These are phyloP conservation scores for Gadus macrocephalus DNA, from an alignment of 2,113 vertebrate species.

Conservation along the genomic window DNA sequence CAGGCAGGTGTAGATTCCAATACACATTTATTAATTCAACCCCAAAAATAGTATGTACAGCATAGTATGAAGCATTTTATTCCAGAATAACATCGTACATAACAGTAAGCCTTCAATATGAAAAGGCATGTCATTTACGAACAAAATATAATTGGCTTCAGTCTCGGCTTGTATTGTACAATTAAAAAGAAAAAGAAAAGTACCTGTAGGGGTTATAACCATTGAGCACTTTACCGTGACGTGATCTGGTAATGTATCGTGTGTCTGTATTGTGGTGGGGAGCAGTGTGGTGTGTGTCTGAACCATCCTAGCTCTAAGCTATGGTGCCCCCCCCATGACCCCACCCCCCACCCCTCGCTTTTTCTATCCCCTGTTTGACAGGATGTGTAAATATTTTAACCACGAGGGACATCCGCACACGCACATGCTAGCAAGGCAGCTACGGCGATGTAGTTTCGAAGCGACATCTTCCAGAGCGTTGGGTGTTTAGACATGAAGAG, in stretches of 20 bases:
- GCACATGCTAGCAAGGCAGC: not conserved
- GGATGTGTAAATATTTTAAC: conserved; percentile 4
- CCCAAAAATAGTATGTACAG: conserved; percentile 35
- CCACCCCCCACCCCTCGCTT: not conserved
- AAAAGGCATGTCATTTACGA: conserved; percentile 13
- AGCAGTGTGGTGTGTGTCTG: not conserved
- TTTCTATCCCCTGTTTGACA: not conserved
- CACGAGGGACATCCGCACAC: not conserved
- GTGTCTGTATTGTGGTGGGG: too few relatives aligned
- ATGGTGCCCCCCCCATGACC: too few relatives aligned
- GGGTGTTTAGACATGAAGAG: not conserved
- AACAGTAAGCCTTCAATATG: conserved; percentile 1
- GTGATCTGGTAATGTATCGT: not conserved
- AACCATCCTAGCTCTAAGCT: not conserved
- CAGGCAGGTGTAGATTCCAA: conserved; percentile 20
- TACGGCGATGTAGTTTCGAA: not conserved
- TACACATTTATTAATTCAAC: conserved; percentile 40
- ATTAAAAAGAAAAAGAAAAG: not conserved
- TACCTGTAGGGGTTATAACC: not conserved
- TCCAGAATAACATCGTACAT: not conserved
- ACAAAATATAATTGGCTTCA: conserved; percentile 10
- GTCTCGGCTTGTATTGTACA: conserved; percentile 2
- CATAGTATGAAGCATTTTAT: conserved; percentile 29
- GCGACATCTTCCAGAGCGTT: not conserved
- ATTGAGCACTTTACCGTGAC: not conserved